Conservation (phyloP, 2,888 invertebrate species). For the Vandiemenella viatica region DNA sequence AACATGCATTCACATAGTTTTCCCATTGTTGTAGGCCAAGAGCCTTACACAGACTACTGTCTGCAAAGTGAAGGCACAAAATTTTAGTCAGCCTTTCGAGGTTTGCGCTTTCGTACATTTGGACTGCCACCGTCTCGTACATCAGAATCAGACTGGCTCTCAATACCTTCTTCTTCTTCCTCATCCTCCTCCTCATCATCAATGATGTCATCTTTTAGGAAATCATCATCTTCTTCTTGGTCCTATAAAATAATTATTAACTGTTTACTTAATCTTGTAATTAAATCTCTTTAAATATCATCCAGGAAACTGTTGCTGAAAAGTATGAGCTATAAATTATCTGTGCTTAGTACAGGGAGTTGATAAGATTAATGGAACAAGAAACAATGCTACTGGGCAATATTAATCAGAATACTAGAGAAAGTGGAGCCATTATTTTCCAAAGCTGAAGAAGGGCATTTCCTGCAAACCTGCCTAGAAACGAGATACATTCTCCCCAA, state of each 20-base stretch:
- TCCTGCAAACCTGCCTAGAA: no score
- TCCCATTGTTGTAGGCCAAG: neutral
- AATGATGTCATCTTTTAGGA: conserved; percentile 51
- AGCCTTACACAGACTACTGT: no score
- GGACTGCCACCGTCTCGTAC: conserved; percentile 29
- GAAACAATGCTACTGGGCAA: no score
- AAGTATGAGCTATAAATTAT: neutral
- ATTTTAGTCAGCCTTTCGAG: conserved; percentile 51
- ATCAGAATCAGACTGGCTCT: conserved; percentile 24
- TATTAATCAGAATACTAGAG: no score
- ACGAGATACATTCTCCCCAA: no score
- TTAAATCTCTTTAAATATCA: no score
- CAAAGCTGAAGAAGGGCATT: no score
- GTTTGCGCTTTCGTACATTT: conserved; percentile 53
- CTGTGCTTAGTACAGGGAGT: neutral
- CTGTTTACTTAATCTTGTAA: no score
- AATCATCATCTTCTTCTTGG: conserved; percentile 34
- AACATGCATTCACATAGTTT: no score
- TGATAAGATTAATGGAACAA: no score
- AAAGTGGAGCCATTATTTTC: no score
- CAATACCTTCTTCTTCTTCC: neutral
- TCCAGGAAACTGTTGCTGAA: no score
- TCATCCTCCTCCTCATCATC: conserved; percentile 38
- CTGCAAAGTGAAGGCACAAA: neutral
- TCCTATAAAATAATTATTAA: conserved; percentile 21